A percentile compares a stretch with the other conserved stretches of the same genome.
Evolutionary conservation across 2,888 invertebrate genomes (phyloP).

Genomic region (Leistus spinibarbis): DNA sequence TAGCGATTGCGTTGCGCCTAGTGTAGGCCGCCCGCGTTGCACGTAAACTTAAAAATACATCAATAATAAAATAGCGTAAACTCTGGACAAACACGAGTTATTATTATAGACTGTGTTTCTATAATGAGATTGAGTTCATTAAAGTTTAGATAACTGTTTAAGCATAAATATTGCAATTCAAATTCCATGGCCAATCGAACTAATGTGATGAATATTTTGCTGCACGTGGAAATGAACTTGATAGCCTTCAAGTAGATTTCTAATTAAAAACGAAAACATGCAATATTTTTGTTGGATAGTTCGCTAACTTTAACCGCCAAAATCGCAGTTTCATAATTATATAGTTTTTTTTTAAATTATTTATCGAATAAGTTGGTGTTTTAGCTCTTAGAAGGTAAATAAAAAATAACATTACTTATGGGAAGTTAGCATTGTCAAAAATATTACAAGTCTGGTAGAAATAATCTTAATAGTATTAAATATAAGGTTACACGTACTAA

Average conservation of each 20-base stretch:
- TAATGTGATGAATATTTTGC: background rate
- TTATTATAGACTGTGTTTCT: background rate
- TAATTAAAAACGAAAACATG: background rate
- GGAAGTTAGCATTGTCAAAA: no score
- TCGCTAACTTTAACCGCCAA: background rate
- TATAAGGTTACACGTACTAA: background rate
- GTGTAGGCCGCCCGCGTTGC: background rate
- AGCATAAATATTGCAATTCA: background rate
- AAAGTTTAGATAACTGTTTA: background rate
- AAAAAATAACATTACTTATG: background rate
- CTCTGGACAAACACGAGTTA: no score
- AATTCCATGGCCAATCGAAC: background rate
- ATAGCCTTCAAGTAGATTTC: background rate
- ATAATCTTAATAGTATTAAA: no score
- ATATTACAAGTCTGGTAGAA: no score
- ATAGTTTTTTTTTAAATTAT: no score
- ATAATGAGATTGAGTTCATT: background rate
- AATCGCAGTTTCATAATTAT: background rate
- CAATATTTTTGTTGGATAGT: background rate
- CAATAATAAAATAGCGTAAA: no score
- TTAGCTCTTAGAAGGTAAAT: background rate
- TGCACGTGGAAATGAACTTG: background rate
- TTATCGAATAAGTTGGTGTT: no score
- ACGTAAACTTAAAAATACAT: background rate
- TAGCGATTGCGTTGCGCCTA: background rate